These are phyloP conservation scores for Idaea dimidiata DNA, from an alignment of 2,888 invertebrate species.

Conservation along the genomic window DNA sequence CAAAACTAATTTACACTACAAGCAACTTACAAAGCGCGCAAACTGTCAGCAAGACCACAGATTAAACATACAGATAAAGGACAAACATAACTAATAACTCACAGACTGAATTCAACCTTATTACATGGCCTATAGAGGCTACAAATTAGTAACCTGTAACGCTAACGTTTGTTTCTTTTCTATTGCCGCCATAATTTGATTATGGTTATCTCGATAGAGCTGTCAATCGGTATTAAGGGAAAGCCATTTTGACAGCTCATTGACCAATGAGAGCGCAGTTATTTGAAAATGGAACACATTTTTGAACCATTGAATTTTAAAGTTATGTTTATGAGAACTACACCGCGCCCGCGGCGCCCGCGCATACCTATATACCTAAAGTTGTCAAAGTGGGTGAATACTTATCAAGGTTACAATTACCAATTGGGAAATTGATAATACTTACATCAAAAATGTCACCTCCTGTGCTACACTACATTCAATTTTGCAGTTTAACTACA, in stretches of 20 bases:
- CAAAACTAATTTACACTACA: constrained; percentile 48
- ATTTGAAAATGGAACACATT: constrained; percentile 22
- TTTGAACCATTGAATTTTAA: constrained; percentile 6
- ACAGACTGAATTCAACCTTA: not conserved
- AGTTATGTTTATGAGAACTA: not conserved
- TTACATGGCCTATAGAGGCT: not conserved
- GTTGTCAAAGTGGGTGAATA: too few relatives aligned
- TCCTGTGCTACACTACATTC: too few relatives aligned
- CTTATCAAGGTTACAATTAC: too few relatives aligned
- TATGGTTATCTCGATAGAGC: constrained; percentile 73
- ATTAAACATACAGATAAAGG: constrained; percentile 35
- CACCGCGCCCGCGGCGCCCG: too few relatives aligned
- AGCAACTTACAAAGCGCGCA: constrained; percentile 51
- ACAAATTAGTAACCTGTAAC: not conserved
- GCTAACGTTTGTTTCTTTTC: constrained; percentile 4
- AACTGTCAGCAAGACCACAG: constrained; percentile 51
- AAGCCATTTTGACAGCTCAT: constrained; percentile 58
- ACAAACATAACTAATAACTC: constrained; percentile 1
- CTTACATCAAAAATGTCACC: too few relatives aligned
- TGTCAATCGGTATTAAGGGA: constrained; percentile 65
- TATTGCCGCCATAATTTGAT: constrained; percentile 57
- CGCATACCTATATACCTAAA: too few relatives aligned
- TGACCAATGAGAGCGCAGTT: constrained; percentile 39
- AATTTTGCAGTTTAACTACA: too few relatives aligned
- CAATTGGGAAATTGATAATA: too few relatives aligned